These are phyloP conservation scores for Ceryle rudis DNA, from an alignment of 2,797 vertebrate species.

Conservation along the genomic window DNA sequence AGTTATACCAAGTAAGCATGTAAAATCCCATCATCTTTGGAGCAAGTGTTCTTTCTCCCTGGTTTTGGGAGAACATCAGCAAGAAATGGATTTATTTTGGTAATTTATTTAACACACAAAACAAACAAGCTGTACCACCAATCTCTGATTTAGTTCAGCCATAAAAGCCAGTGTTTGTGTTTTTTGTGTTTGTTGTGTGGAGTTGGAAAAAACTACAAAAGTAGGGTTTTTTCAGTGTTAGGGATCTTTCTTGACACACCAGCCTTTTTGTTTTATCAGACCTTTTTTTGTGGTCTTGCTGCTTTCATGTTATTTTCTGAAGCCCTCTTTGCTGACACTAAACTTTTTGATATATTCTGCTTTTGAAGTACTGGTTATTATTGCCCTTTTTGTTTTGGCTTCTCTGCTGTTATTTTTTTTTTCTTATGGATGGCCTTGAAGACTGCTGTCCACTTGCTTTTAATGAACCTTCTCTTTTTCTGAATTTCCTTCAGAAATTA, in stretches of 20 bases:
- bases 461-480: background rate
- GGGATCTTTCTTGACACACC: background rate
- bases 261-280: constrained; percentile 14
- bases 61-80: background rate
- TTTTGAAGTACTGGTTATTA: constrained; percentile 10
- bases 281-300: background rate
- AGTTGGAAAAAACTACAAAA: background rate
- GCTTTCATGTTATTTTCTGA: constrained; percentile 54
- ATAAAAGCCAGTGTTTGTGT: background rate
- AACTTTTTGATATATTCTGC: constrained; percentile 25
- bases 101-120: background rate
- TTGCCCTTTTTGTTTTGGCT: background rate
- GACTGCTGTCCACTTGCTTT: background rate
- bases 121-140: background rate
- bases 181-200: background rate
- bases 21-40: background rate
- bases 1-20: background rate
- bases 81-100: background rate
- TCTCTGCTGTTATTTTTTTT: constrained; percentile 2
- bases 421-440: background rate
- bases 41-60: background rate
- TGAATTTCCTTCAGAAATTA: background rate
- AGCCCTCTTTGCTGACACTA: constrained; percentile 26
- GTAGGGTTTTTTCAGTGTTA: background rate
- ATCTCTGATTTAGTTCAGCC: background rate